Conservation (phyloP, 2,113 vertebrate species). For the Ageneiosus marmoratus region DNA sequence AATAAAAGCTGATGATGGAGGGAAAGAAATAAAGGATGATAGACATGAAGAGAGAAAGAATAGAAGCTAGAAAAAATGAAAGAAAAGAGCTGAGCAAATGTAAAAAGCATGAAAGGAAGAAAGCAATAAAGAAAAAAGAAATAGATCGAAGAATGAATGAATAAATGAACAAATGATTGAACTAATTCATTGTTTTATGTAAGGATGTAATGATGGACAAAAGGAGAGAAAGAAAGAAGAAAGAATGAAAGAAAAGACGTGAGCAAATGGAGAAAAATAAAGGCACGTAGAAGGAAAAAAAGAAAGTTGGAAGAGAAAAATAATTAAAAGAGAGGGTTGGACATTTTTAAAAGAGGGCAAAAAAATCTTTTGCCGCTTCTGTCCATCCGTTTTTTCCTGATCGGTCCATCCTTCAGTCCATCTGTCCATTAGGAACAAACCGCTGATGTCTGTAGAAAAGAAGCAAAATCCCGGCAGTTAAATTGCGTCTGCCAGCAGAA, state of each 20-base stretch:
- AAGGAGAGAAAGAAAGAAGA: neutral
- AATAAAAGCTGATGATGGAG: too few relatives aligned
- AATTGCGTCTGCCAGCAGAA: conserved; percentile 22
- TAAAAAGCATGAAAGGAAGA: too few relatives aligned
- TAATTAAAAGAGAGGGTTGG: too few relatives aligned
- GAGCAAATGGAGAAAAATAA: neutral
- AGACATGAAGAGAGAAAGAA: neutral
- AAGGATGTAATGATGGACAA: neutral
- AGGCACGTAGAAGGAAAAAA: neutral
- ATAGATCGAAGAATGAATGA: too few relatives aligned
- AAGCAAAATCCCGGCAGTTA: conserved; percentile 9
- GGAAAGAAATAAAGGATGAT: neutral
- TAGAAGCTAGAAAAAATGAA: neutral
- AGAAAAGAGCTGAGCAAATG: neutral
- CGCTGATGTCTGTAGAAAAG: conserved; percentile 29
- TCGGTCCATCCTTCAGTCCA: conserved; percentile 4
- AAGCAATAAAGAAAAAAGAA: too few relatives aligned
- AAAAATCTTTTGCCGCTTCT: neutral
- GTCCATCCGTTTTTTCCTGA: neutral
- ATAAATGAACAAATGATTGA: too few relatives aligned
- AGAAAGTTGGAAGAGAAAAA: neutral
- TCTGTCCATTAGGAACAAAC: conserved; percentile 1
- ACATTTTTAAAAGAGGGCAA: neutral
- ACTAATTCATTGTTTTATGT: too few relatives aligned
- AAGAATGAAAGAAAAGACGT: neutral